phyloP scores from a whole-genome alignment of 1,140 invertebrate genomes.

The Drosophila pachea region DNA sequence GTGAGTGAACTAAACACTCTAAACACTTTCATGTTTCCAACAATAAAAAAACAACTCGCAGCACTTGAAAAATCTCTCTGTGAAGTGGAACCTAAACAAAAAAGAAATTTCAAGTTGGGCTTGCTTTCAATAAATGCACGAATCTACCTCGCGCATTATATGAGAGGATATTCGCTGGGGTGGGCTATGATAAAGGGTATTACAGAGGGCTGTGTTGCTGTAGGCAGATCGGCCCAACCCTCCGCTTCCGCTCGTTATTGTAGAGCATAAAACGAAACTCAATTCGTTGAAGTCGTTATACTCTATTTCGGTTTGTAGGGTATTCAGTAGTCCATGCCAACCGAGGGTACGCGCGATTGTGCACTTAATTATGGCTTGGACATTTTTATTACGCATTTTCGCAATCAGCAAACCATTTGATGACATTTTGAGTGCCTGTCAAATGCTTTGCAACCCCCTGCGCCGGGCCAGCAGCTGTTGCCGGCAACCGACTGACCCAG shows the following conservation, averaged over 20 bases:
- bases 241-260: too few species aligned
- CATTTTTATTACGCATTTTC: slow-evolving; percentile 26
- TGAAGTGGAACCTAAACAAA: slow-evolving; percentile 6
- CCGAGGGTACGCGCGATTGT: slow-evolving; percentile 9
- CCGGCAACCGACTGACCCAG: slow-evolving; percentile 31
- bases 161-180: neutral
- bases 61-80: slow-evolving; percentile 27
- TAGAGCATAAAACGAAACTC: too few species aligned
- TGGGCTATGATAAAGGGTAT: neutral
- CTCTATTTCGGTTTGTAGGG: neutral
- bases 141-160: neutral
- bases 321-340: slow-evolving; percentile 2
- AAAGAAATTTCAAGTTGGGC: neutral
- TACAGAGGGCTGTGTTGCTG: too few species aligned
- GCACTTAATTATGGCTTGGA: slow-evolving; percentile 41
- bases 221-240: too few species aligned
- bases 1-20: slow-evolving; percentile 39
- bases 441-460: slow-evolving; percentile 43
- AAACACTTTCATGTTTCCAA: slow-evolving; percentile 50
- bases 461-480: slow-evolving; percentile 49
- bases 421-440: slow-evolving; percentile 62
- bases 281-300: neutral
- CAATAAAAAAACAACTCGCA: slow-evolving; percentile 22
- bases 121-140: too few species aligned
- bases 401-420: slow-evolving; percentile 60